These are phyloP conservation scores for Eciton burchellii DNA, from an alignment of 1,140 invertebrate species.

Conservation along the genomic window DNA sequence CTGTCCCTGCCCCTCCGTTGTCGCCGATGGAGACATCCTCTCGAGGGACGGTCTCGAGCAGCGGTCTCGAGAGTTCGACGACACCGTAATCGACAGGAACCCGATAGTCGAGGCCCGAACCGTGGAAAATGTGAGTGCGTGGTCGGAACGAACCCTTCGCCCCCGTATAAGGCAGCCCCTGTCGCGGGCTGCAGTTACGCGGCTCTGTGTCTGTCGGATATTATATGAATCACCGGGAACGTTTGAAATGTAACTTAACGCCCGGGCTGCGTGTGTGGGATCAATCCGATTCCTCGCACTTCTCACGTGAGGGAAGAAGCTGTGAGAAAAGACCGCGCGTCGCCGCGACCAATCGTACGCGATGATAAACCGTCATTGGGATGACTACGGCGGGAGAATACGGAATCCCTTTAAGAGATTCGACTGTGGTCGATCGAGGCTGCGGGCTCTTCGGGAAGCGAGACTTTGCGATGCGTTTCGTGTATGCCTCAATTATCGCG, in stretches of 20 bases:
- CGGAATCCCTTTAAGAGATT: too few species aligned
- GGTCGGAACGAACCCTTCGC: conserved; percentile 39
- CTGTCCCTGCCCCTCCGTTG: conserved; percentile 11
- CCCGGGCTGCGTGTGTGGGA: not conserved
- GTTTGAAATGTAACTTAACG: conserved; percentile 21
- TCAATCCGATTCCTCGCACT: conserved; percentile 1
- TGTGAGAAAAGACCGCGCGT: too few species aligned
- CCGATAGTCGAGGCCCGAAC: conserved; percentile 8
- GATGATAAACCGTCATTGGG: not conserved
- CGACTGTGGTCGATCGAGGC: too few species aligned
- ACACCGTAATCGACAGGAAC: conserved; percentile 54
- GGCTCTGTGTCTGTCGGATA: not conserved
- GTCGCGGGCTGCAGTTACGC: conserved; percentile 3
- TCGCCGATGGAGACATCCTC: conserved; percentile 52
- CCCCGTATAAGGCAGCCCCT: not conserved
- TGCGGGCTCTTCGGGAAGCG: too few species aligned
- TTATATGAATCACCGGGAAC: conserved; percentile 21
- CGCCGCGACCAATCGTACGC: not conserved
- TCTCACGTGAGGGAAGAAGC: too few species aligned
- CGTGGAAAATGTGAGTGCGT: conserved; percentile 61
- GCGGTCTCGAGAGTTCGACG: conserved; percentile 48
- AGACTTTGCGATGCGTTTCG: too few species aligned
- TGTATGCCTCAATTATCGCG: too few species aligned
- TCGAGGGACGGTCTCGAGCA: conserved; percentile 41
- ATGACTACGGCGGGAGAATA: too few species aligned